Evolutionary conservation across 2,797 vertebrate genomes (phyloP).

Genomic region (Heliangelus exortis): DNA sequence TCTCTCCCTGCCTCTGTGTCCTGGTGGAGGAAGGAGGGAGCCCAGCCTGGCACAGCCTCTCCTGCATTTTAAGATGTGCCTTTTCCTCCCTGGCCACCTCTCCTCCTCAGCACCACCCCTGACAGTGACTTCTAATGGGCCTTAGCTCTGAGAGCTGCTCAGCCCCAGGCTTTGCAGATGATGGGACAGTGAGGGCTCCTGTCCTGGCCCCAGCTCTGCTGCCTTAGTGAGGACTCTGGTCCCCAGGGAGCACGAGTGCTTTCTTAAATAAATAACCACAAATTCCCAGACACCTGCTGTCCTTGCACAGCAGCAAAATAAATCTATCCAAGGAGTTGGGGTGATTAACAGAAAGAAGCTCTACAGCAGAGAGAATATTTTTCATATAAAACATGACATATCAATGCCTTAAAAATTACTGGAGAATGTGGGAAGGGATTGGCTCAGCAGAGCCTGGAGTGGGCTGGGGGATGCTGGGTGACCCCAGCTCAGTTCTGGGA

Average conservation of each 20-base stretch:
- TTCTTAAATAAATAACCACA: background rate
- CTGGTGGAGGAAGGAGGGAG: background rate
- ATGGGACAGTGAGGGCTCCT: fast-evolving
- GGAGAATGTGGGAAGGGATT: background rate
- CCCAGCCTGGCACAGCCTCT: background rate
- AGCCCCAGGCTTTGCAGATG: background rate
- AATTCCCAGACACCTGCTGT: background rate
- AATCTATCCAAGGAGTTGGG: background rate
- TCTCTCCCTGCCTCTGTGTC: background rate
- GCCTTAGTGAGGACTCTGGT: background rate
- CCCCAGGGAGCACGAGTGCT: background rate
- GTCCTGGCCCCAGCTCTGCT: background rate
- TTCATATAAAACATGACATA: constrained; percentile 13
- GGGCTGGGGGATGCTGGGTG: background rate
- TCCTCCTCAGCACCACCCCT: fast-evolving
- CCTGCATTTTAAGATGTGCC: background rate
- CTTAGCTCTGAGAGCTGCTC: background rate
- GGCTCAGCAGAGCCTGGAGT: background rate
- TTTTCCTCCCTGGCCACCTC: background rate
- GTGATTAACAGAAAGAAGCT: constrained; percentile 10
- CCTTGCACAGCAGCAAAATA: constrained; percentile 17
- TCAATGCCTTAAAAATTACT: constrained; percentile 60
- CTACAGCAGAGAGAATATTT: background rate
- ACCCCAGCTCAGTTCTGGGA: background rate
- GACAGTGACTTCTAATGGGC: background rate